A percentile compares a stretch with the other conserved stretches of the same genome.
Evolutionary conservation across 1,140 invertebrate species (phyloP).

Genomic region (Nasonia longicornis): DNA sequence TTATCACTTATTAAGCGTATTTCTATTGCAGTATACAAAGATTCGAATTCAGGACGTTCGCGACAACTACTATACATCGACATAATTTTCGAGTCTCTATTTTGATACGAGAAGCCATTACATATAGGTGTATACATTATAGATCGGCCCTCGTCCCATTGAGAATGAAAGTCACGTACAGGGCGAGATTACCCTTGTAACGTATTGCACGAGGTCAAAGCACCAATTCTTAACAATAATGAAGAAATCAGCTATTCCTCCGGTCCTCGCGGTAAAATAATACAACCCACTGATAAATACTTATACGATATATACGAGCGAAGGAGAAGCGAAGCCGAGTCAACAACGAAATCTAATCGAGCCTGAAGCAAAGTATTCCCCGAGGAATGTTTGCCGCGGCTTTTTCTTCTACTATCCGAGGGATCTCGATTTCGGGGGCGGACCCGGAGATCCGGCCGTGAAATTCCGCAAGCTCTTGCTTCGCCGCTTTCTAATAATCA

Average conservation of each 20-base stretch:
- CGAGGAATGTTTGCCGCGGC: background rate
- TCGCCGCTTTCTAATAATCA: no score
- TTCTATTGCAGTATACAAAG: no score
- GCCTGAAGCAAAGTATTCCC: background rate
- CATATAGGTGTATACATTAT: no score
- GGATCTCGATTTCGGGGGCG: background rate
- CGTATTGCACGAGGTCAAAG: background rate
- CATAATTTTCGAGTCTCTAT: background rate
- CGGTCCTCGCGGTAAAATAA: background rate
- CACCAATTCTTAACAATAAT: slow-evolving; percentile 15
- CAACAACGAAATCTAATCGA: slow-evolving; percentile 6
- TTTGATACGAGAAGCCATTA: background rate
- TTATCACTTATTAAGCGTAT: background rate
- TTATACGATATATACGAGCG: no score
- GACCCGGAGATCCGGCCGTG: no score
- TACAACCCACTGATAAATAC: background rate
- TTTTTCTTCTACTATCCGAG: background rate
- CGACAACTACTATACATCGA: background rate
- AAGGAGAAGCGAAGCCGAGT: background rate
- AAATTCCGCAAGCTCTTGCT: no score
- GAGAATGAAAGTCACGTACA: background rate
- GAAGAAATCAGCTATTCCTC: background rate
- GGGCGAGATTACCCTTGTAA: background rate
- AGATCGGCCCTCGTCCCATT: background rate
- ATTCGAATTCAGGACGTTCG: background rate